Evolutionary conservation across 2,888 invertebrate genomes (phyloP).

Genomic region (Drosophila colorata): DNA sequence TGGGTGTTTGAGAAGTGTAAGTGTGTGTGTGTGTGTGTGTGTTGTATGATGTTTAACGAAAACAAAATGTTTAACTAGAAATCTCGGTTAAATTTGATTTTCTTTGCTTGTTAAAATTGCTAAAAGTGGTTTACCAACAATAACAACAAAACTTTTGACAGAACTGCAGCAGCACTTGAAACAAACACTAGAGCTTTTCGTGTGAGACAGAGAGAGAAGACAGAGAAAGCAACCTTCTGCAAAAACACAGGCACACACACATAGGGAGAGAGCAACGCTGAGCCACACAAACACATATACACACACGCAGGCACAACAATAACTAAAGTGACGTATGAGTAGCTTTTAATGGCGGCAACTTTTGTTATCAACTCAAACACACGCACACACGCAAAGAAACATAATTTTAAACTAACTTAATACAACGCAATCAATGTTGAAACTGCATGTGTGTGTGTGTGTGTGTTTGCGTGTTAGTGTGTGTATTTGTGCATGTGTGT

Average conservation of each 20-base stretch:
- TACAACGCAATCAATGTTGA: slow-evolving; percentile 35
- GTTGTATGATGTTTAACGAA: slow-evolving; percentile 21
- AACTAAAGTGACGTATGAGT: slow-evolving; percentile 15
- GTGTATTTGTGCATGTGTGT: slow-evolving; percentile 5
- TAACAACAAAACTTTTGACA: slow-evolving; percentile 55
- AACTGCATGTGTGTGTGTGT: slow-evolving; percentile 30
- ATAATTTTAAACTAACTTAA: slow-evolving; percentile 52
- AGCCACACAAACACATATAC: neutral
- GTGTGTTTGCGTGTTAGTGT: neutral
- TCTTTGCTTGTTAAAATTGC: slow-evolving; percentile 39
- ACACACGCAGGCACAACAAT: slow-evolving; percentile 19
- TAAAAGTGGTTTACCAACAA: slow-evolving; percentile 48
- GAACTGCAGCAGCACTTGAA: slow-evolving; percentile 47
- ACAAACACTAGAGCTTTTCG: slow-evolving; percentile 54
- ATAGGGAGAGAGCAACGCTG: slow-evolving; percentile 29
- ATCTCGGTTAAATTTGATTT: slow-evolving; percentile 28
- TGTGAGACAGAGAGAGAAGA: slow-evolving; percentile 15
- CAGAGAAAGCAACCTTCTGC: slow-evolving; percentile 52
- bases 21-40: slow-evolving; percentile 13
- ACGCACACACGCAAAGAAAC: slow-evolving; percentile 16
- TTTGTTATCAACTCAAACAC: slow-evolving; percentile 20
- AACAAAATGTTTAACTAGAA: slow-evolving; percentile 44
- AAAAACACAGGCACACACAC: slow-evolving; percentile 31
- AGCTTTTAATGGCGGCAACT: slow-evolving; percentile 14
- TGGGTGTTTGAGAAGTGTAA: slow-evolving; percentile 9